phyloP scores from a whole-genome alignment of 1,140 invertebrate species.

The Ostrea edulis region DNA sequence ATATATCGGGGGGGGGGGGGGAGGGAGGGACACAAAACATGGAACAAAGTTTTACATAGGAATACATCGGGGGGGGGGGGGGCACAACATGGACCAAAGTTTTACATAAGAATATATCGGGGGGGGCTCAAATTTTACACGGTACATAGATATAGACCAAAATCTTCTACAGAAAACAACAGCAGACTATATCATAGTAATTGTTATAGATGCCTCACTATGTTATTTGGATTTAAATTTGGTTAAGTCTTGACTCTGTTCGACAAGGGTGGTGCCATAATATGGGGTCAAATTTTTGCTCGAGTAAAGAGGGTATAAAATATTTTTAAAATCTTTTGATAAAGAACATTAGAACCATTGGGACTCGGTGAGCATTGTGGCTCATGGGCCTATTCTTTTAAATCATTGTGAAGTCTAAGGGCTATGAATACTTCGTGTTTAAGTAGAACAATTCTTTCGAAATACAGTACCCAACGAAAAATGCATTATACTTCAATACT shows the following conservation, averaged over 20 bases:
- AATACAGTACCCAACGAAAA: too few species aligned
- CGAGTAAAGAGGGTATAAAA: background rate
- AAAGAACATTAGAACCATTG: background rate
- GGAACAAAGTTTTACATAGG: too few species aligned
- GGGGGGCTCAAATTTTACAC: background rate
- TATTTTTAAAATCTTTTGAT: background rate
- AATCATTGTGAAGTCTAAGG: background rate
- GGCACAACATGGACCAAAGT: too few species aligned
- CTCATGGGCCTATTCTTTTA: background rate
- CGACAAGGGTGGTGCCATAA: background rate
- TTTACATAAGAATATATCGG: too few species aligned
- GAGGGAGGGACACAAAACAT: too few species aligned
- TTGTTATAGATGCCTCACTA: background rate
- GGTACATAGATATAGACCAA: background rate
- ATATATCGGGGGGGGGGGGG: too few species aligned
- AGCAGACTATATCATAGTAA: background rate
- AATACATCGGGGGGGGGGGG: too few species aligned
- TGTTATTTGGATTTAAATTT: background rate
- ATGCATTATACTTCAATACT: too few species aligned
- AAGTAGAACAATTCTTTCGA: too few species aligned
- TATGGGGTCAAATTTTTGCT: background rate
- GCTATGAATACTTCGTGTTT: too few species aligned
- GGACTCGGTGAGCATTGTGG: background rate
- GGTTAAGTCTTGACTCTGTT: background rate
- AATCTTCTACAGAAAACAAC: background rate